Conservation (phyloP, 2,113 vertebrate genomes). For the Hypanus sabinus region DNA sequence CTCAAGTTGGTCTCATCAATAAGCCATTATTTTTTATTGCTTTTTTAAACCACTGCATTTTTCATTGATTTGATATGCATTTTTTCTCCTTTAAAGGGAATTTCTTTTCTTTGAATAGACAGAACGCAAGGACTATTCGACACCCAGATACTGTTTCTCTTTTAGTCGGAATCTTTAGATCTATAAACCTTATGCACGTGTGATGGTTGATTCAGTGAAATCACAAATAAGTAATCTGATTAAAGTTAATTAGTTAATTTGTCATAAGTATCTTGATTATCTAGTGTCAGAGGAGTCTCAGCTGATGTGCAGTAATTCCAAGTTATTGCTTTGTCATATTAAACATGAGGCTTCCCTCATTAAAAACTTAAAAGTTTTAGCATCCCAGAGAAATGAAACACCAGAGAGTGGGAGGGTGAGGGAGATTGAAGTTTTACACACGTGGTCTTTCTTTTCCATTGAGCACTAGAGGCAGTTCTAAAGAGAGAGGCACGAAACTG, state of each 20-base stretch:
- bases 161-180: background rate
- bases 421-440: background rate
- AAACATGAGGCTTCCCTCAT: background rate
- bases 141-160: background rate
- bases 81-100: background rate
- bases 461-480: background rate
- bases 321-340: background rate
- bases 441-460: background rate
- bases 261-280: background rate
- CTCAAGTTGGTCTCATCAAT: background rate
- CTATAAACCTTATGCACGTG: background rate
- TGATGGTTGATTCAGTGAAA: background rate
- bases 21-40: background rate
- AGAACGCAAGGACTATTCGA: background rate
- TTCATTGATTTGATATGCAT: slow-evolving; percentile 28
- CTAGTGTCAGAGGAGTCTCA: background rate
- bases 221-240: background rate
- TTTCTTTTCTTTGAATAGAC: slow-evolving; percentile 12
- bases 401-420: too few species aligned
- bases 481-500: background rate
- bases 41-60: background rate
- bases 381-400: too few species aligned
- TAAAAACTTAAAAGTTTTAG: background rate
- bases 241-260: background rate
- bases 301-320: background rate